Conservation (phyloP, 2,797 vertebrate genomes). For the Hemibagrus guttatus region DNA sequence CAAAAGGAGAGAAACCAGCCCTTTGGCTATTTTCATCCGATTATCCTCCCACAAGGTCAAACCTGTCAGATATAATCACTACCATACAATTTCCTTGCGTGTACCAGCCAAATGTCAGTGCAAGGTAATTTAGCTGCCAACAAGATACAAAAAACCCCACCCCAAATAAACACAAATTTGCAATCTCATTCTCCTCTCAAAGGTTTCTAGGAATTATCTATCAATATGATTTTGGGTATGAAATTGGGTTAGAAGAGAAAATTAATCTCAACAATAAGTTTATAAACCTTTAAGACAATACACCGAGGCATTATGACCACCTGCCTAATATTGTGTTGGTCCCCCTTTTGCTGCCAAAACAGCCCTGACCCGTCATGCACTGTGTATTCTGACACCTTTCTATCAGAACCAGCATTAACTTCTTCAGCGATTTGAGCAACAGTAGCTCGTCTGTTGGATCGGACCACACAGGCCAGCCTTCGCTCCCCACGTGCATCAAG, state of each 20-base stretch:
- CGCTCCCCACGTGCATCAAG: too few relatives aligned
- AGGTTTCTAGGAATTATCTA: background rate
- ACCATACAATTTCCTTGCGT: background rate
- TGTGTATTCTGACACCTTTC: too few relatives aligned
- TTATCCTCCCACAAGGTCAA: background rate
- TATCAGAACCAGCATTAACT: too few relatives aligned
- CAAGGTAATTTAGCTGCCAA: background rate
- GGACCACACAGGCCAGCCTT: too few relatives aligned
- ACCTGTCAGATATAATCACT: background rate
- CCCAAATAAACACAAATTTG: background rate
- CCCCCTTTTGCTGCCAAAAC: too few relatives aligned
- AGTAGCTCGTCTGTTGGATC: too few relatives aligned
- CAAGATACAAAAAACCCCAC: background rate
- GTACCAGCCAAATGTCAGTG: background rate
- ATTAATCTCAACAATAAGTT: background rate
- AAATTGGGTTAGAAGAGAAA: background rate
- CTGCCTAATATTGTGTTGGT: too few relatives aligned
- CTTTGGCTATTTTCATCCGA: background rate
- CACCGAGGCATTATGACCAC: too few relatives aligned
- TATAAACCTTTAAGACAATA: background rate
- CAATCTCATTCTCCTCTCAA: background rate
- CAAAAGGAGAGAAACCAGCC: background rate
- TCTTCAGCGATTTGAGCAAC: too few relatives aligned
- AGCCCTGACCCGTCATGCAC: too few relatives aligned
- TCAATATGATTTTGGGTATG: background rate